phyloP scores from a whole-genome alignment of 1,140 invertebrate species.

The Calosoma granatense region DNA sequence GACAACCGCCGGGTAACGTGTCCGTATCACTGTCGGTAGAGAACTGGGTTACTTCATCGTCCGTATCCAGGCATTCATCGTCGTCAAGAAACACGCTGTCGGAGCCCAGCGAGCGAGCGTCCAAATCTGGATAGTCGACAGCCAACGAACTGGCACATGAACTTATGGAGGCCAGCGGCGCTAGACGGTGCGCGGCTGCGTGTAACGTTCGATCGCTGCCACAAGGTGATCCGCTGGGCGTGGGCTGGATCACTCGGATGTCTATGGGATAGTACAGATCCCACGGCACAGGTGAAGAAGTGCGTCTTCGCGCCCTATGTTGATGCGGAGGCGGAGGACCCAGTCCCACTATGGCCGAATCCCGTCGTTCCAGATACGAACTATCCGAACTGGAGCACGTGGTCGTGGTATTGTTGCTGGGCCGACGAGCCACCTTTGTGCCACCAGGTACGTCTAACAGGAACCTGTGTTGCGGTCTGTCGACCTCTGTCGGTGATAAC shows the following conservation, averaged over 20 bases:
- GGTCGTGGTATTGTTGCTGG: constrained; percentile 49
- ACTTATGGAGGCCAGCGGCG: constrained; percentile 66
- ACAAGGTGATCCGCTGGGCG: constrained; percentile 70
- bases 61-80: constrained; percentile 52
- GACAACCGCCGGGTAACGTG: constrained; percentile 9
- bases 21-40: constrained; percentile 64
- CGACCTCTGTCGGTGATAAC: constrained; percentile 47
- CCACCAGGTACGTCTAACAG: constrained; percentile 27
- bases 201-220: constrained; percentile 48
- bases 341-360: constrained; percentile 62
- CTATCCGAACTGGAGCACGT: constrained; percentile 73
- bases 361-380: constrained; percentile 66
- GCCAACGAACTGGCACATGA: constrained; percentile 57
- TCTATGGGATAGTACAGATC: constrained; percentile 60
- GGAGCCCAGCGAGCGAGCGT: constrained; percentile 51
- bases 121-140: constrained; percentile 54
- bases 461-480: constrained; percentile 32
- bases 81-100: constrained; percentile 65
- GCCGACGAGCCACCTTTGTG: constrained; percentile 43
- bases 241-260: constrained; percentile 65
- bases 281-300: constrained; percentile 45
- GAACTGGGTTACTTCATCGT: constrained; percentile 69
- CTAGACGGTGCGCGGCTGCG: constrained; percentile 37
- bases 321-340: constrained; percentile 40
- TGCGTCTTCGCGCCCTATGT: constrained; percentile 33